Base-by-base conservation (phyloP, 1,140 invertebrate genomes). In the Eriosoma lanigerum region DNA sequence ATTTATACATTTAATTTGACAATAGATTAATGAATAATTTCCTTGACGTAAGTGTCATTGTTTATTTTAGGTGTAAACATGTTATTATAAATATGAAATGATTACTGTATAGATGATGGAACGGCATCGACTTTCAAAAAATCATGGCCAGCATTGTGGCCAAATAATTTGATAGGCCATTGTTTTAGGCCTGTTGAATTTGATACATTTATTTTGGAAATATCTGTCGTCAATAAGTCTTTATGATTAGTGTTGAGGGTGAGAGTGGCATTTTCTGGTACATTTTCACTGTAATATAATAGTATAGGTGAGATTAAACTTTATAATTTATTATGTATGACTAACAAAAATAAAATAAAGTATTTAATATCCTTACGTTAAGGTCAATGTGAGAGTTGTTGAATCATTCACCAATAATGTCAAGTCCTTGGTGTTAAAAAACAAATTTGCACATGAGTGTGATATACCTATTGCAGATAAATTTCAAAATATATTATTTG, bases 381-480 rank as follows among this genome's bases (percentile, higher is more conserved):
- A 60, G 21, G 38, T 60, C 38, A 78, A 62, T 48, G 56, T 62
- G 10, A 78, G 29, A 0, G 52, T 78, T 26, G 6, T 12, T 0
- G 75, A 60, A 13, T 62, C 75, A n/a, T 78, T 78, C 9, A 78
- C 75, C 38, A 78, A 78, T 38, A 78, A 12, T 46, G 44, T 46
- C 6, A 78, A n/a, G 9, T 78, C 75, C 21, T 46, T 62, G 24
- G 56, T 78, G 21, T 78, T 48, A 38, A 78, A 78, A 12, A 44
- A 78, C 9, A 78, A 48, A 62, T 13, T 48, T 48, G 75, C 75
- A 24, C 26, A 44, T 5, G 38, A 19, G 5, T 26, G 24, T 10
- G 15, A 78, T 12, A n/a, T 19, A 46, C 32, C 75, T 78, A 21
- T 60, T n/a, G 17, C 0, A 52, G 52, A 52, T 17, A 72, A 72